Evolutionary conservation across 2,113 vertebrate species (phyloP).

Genomic region (Fregata magnificens): DNA sequence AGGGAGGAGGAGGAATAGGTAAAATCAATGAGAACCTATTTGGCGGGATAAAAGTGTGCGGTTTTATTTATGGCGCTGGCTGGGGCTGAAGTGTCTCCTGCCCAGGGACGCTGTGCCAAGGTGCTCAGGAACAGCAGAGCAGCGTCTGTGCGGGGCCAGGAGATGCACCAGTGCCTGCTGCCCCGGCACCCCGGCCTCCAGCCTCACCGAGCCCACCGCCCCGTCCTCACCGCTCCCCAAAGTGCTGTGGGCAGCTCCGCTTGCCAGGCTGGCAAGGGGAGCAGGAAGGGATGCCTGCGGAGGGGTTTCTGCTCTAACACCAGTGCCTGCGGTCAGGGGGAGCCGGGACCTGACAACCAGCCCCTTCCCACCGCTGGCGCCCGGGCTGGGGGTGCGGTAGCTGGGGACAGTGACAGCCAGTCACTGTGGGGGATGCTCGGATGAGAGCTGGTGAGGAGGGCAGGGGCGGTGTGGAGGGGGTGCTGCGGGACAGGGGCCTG

Average conservation of each 20-base stretch:
- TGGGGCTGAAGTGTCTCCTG: constrained; percentile 22
- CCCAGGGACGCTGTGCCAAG: background rate
- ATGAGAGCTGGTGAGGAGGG: background rate
- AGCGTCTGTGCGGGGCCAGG: background rate
- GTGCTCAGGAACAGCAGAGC: background rate
- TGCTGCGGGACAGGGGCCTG: rapidly evolving
- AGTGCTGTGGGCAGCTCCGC: background rate
- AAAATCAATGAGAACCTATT: constrained; percentile 60
- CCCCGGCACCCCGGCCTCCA: background rate
- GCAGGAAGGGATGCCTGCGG: rapidly evolving
- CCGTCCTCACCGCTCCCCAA: rapidly evolving
- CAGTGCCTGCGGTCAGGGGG: background rate
- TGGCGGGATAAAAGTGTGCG: background rate
- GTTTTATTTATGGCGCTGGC: constrained; percentile 54
- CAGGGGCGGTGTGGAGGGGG: background rate
- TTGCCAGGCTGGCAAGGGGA: background rate
- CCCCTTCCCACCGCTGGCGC: background rate
- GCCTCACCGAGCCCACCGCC: rapidly evolving
- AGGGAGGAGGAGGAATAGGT: background rate
- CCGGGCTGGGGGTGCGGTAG: background rate
- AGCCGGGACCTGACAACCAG: background rate
- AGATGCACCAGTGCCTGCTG: background rate
- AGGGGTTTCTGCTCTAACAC: background rate
- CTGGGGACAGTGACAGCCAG: background rate
- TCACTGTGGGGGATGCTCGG: rapidly evolving